phyloP scores from a whole-genome alignment of 1,140 invertebrate species.

The Spodoptera frugiperda region DNA sequence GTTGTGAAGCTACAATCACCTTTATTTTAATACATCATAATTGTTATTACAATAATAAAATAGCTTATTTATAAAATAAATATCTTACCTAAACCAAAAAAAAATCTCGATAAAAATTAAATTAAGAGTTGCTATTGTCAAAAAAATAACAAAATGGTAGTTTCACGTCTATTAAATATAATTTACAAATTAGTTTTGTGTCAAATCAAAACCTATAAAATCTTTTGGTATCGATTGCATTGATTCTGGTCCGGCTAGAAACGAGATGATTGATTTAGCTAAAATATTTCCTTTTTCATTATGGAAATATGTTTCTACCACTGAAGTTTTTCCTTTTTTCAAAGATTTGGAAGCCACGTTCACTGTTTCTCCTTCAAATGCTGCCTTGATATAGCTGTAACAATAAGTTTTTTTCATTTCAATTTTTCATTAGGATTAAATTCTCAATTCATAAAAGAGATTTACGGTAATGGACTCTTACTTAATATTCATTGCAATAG shows the following conservation, averaged over 20 bases:
- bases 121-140: too few species aligned
- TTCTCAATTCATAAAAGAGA: too few species aligned
- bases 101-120: too few species aligned
- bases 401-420: neutral
- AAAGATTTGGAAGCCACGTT: slow-evolving; percentile 41
- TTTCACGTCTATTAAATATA: neutral
- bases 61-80: too few species aligned
- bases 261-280: slow-evolving; percentile 44
- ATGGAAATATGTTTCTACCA: slow-evolving; percentile 39
- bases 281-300: slow-evolving; percentile 40
- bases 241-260: slow-evolving; percentile 31
- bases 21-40: too few species aligned
- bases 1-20: too few species aligned
- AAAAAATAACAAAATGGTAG: too few species aligned
- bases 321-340: slow-evolving; percentile 15
- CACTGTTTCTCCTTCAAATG: slow-evolving; percentile 37
- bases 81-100: too few species aligned
- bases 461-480: slow-evolving; percentile 2
- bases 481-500: slow-evolving; percentile 46
- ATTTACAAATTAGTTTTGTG: slow-evolving; percentile 32
- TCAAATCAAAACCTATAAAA: slow-evolving; percentile 37
- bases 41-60: too few species aligned
- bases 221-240: slow-evolving; percentile 40
- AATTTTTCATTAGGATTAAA: too few species aligned
- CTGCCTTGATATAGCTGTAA: neutral